Evolutionary conservation across 2,113 vertebrate genomes (phyloP), one percentile per base, ranked within the genome.

Genomic region (Willisornis vidua): DNA sequence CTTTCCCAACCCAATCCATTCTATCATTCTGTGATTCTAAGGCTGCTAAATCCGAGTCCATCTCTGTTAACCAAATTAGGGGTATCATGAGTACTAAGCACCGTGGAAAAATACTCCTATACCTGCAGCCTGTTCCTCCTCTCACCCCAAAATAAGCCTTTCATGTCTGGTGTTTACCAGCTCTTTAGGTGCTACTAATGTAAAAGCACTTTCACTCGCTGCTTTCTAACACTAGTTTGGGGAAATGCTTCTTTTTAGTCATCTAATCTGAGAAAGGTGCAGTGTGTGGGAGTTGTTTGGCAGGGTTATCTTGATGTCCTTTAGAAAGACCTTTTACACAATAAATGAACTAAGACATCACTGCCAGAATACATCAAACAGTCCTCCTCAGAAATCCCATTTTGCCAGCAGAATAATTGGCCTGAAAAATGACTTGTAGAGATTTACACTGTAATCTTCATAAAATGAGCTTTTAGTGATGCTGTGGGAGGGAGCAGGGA

Each of bases 351-450:
- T 29, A 26, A 91, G 45, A 85, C 19, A 80, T 87, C 70, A 52
- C 43, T 85, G 55, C 83, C 28, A 73, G 83, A 79, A 79, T 61
- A 45, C 25, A 80, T 95, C 87, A 94, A 88, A 87, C 29, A 80
- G 24, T 68, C 48, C n/a, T 61, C 43, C 35, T 72, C 46, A 31
- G 43, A 93, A 92, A 89, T 84, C 39, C n/a, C 54, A 51, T 89
- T 86, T 96, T 74, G 51, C 45, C 23, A 58, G 52, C 35, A 33
- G 12, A 92, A 88, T 92, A 90, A 75, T 68, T 85, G 89, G 66
- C 45, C 73, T 78, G 52, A 72, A 81, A 95, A 93, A 89, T 62
- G 2, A 57, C 37, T 90, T 79, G 8, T 33, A 67, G 80, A 84
- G 80, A 78, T 93, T 85, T 90, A 75, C 37, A 51, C 46, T 52